These are phyloP conservation scores for Hirundo rustica DNA, from an alignment of 2,797 vertebrate species.

Conservation along the genomic window DNA sequence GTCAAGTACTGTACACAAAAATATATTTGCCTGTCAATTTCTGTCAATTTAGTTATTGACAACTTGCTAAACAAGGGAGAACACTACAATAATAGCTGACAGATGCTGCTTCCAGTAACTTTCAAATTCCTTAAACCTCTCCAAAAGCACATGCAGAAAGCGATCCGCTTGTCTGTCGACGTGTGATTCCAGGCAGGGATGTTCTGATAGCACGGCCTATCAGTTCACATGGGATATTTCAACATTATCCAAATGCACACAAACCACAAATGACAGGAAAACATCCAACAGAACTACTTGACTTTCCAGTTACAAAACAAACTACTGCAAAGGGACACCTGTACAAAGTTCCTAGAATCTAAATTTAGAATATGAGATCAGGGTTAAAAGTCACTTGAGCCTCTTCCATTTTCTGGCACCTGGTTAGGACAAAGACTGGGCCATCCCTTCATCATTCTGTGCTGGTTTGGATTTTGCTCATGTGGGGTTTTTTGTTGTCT, in stretches of 20 bases:
- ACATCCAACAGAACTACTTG: not conserved
- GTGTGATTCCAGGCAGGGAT: not conserved
- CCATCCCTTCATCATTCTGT: not conserved
- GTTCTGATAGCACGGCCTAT: not conserved
- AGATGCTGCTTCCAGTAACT: conserved; percentile 55
- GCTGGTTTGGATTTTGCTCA: not conserved
- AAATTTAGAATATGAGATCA: not conserved
- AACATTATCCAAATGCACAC: not conserved
- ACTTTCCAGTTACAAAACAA: not conserved
- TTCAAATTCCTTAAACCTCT: conserved; percentile 4
- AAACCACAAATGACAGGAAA: not conserved
- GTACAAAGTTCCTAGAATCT: not conserved
- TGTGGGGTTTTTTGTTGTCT: not conserved
- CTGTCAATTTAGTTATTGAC: conserved; percentile 45
- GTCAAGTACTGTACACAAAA: not conserved
- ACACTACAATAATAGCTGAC: conserved; percentile 49
- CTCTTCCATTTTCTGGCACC: not conserved
- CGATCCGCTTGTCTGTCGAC: not conserved
- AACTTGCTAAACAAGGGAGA: conserved; percentile 59
- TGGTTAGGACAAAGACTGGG: not conserved
- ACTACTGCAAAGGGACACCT: not conserved
- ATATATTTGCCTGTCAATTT: conserved; percentile 22
- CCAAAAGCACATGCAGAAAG: not conserved
- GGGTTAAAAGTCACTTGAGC: not conserved
- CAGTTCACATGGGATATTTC: not conserved